Percentiles rank a stretch among this genome's conserved stretches.
Evolutionary conservation across 64 coral and sea anemone genomes (phyloP).

Genomic region (Montipora efflorescens): DNA sequence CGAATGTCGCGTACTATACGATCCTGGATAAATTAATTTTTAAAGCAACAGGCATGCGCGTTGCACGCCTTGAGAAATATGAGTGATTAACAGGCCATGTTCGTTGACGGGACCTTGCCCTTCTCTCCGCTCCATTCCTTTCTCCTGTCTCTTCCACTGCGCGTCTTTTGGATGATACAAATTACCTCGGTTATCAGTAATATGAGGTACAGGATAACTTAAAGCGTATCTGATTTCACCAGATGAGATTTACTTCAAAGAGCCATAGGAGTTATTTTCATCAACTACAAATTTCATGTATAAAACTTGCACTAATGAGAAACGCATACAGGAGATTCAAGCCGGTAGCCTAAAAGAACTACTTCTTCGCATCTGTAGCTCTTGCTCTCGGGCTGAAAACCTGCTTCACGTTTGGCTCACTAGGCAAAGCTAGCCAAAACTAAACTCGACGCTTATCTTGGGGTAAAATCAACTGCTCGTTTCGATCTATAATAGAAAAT

Average conservation of each 20-base stretch:
- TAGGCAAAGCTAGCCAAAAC: not conserved
- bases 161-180: not conserved
- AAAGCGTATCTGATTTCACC: not conserved
- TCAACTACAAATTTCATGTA: not conserved
- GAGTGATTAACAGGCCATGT: too few species aligned
- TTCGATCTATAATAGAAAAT: not conserved
- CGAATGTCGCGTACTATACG: too few species aligned
- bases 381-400: too few species aligned
- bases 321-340: not conserved
- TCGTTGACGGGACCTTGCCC: not conserved
- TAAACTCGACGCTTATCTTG: too few species aligned
- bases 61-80: not conserved
- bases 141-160: not conserved
- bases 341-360: too few species aligned
- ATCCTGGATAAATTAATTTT: too few species aligned
- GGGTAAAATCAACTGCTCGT: too few species aligned
- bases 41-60: not conserved
- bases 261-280: not conserved
- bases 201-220: not conserved
- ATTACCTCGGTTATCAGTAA: not conserved
- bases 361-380: too few species aligned
- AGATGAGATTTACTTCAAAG: not conserved
- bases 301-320: not conserved
- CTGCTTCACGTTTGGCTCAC: too few species aligned
- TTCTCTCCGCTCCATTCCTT: not conserved